Evolutionary conservation across 2,113 vertebrate species (phyloP), one percentile per base, ranked within the genome.

Genomic region (Sardina pilchardus): DNA sequence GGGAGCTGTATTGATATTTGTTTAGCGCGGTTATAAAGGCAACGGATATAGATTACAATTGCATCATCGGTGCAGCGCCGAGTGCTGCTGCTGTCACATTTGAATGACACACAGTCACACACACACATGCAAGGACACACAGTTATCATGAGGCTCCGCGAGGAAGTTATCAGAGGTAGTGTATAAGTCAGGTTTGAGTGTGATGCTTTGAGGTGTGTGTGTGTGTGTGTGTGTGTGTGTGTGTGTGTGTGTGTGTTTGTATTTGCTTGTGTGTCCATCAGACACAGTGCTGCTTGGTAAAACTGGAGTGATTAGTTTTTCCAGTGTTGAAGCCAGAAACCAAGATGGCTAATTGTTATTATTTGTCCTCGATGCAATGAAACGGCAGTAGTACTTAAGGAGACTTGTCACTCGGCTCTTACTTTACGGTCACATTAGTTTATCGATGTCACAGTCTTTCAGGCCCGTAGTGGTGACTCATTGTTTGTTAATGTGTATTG

Each of bases 1-100:
- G 53, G 71, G 71, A 34, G 19, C 30, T 78, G 89, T 94, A 94
- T 95, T 94, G 94, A 94, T 95, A 94, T 95, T 95, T 95, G 94
- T 95, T 95, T 95, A 95, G 94, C 94, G 93, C 92, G 44, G 85
- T 93, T 93, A 91, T 82, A 87, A 93, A 94, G 92, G 89, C 89
- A 89, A 88, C 87, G 88, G 87, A 93, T 94, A 93, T 92, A 93
- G 92, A 95, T 94, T 94, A 93, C 53, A 90, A 93, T 95, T 94
- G 94, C 94, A 94, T 96, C 95, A 95, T 92, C 83, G 42, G 86
- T 48, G 56, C 87, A 16, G 89, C 85, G 36, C 19, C 26, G n/a
- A 12, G 26, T 16, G 71, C 30, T 14, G 71, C 30, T 14, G 30
- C 12, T 78, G 16, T 36, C 71, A 39, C 67, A 75, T 75, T 75